Percentiles rank a stretch among this genome's conserved stretches.
phyloP scores from a whole-genome alignment of 1,140 invertebrate genomes.

The Ceratina calcarata region DNA sequence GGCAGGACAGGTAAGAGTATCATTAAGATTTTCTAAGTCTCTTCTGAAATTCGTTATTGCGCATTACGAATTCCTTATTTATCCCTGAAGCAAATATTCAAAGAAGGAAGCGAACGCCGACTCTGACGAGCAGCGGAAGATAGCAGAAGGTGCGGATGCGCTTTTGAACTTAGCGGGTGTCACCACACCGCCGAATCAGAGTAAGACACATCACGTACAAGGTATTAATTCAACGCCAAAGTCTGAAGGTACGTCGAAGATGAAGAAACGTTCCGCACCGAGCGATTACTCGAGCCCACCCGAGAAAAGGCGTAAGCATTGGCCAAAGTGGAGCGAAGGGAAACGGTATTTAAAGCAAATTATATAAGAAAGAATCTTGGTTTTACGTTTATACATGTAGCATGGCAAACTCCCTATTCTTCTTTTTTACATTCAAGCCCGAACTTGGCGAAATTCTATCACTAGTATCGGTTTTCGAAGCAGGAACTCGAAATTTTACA shows the following conservation, averaged over 20 bases:
- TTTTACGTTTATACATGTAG: slow-evolving; percentile 29
- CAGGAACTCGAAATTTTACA: slow-evolving; percentile 14
- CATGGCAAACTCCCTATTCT: slow-evolving; percentile 29
- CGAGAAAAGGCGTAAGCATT: slow-evolving; percentile 73
- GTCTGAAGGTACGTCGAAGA: slow-evolving; percentile 60
- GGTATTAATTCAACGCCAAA: slow-evolving; percentile 53
- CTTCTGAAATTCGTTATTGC: too few relatives aligned
- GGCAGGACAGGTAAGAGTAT: slow-evolving; percentile 72
- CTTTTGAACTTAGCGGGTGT: slow-evolving; percentile 87
- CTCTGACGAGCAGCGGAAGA: slow-evolving; percentile 87
- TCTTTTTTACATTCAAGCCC: not conserved
- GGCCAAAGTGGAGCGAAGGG: slow-evolving; percentile 75
- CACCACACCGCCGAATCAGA: slow-evolving; percentile 72
- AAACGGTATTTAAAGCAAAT: slow-evolving; percentile 75
- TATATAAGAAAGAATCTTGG: slow-evolving; percentile 63
- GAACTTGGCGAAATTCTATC: slow-evolving; percentile 17
- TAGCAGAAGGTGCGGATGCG: slow-evolving; percentile 90
- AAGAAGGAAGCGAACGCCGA: slow-evolving; percentile 75
- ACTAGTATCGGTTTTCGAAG: slow-evolving; percentile 7
- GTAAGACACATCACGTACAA: slow-evolving; percentile 58
- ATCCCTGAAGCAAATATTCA: slow-evolving; percentile 64
- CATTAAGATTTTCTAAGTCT: not conserved
- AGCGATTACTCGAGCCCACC: slow-evolving; percentile 70
- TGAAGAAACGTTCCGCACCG: slow-evolving; percentile 68
- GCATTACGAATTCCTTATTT: slow-evolving; percentile 17